Base-by-base conservation (phyloP, 1,140 invertebrate genomes). In the Megathymus violae region DNA sequence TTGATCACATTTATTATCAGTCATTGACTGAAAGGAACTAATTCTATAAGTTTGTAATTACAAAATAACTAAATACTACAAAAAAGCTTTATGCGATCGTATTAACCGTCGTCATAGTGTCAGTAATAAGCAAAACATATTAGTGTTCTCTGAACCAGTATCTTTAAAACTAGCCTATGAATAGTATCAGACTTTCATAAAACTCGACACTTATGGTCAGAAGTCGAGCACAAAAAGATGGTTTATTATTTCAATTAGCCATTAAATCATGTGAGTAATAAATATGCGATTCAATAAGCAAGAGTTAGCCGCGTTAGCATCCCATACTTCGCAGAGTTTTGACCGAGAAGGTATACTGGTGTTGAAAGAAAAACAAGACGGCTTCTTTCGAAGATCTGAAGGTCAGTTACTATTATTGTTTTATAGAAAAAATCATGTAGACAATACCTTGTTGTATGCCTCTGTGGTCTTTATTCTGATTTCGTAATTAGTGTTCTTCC, bases 241-340 rank as follows among this genome's bases (percentile, higher is more conserved):
- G 74, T 64, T 64, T 74, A 48, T 67, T 13, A 54, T 48, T 6
- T 60, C 44, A n/a, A 34, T 67, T 54, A 52, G 58, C 54, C 48
- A 67, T 38, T 51, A 62, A 66, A 74, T 71, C 43, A 69, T 64
- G 47, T 51, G 50, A 64, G 65, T 63, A 11, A 50, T 64, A 77
- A 93, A 91, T 80, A 98, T 98, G 97, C 93, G 97, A 81, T 98
- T 97, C 85, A 98, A 98, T 88, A 97, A 96, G 82, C 95, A 96
- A 86, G 97, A 98, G 88, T 87, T 99, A 69, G 92, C 95, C 65
- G 94, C 95, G 51, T 86, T 98, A 81, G 97, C 97, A 43, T 95
- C 95, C 4, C 96, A 97, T 86, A 95, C 96, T 16, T 95, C 95
- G 9, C 95, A 96, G 73, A 97, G 96, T 86, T 98, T 98, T 91